These are phyloP conservation scores for Passer domesticus DNA, from an alignment of 2,113 vertebrate genomes.

Conservation along the genomic window DNA sequence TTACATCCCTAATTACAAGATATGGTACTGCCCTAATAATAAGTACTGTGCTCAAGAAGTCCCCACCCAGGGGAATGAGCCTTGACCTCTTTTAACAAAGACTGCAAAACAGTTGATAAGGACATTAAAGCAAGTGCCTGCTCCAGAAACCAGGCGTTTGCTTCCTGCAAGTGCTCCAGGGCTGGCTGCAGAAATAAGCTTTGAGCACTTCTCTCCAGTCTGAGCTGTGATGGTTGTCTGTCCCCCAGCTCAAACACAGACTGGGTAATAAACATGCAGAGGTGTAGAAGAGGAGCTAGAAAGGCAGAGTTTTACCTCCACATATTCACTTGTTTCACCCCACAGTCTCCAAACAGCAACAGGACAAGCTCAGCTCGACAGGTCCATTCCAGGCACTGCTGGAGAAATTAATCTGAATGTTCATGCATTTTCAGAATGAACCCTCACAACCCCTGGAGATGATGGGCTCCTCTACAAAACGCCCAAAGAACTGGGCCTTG, in stretches of 20 bases:
- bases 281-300: neutral
- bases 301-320: neutral
- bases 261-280: neutral
- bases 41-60: slow-evolving; percentile 30
- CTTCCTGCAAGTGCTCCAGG: neutral
- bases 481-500: neutral
- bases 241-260: neutral
- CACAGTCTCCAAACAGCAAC: neutral
- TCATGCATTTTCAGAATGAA: neutral
- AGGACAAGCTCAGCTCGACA: neutral
- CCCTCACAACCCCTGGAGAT: neutral
- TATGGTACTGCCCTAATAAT: slow-evolving; percentile 35
- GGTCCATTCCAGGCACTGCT: neutral
- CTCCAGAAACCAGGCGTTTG: neutral
- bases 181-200: neutral
- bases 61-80: slow-evolving; percentile 33
- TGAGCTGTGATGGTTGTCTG: neutral
- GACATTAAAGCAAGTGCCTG: slow-evolving; percentile 32
- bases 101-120: slow-evolving; percentile 49
- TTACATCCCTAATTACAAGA: slow-evolving; percentile 59
- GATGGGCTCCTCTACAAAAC: neutral
- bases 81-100: slow-evolving; percentile 50
- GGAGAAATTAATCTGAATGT: neutral
- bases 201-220: neutral
- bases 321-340: neutral